Evolutionary conservation across 2,113 vertebrate species (phyloP), one percentile per base, ranked within the genome.

Genomic region (Rostratula benghalensis): DNA sequence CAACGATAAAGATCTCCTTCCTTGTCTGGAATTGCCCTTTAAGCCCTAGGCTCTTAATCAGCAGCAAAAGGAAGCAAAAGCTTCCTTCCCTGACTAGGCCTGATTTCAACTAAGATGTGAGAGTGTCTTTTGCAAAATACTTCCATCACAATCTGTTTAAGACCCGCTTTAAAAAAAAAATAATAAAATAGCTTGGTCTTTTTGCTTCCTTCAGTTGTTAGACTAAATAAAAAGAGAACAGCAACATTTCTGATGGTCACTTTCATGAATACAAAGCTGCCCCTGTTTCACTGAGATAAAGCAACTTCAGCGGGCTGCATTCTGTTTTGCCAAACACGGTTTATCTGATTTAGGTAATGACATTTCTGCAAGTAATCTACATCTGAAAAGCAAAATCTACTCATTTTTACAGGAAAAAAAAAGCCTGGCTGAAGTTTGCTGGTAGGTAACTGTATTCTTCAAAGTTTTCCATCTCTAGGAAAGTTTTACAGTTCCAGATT

Each of bases 61-160:
- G 87, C 93, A 94, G 60, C 68, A 90, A 96, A 94, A 96, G 97
- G 97, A 97, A 97, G 89, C 90, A 94, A 97, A 96, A 92, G 64
- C 89, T 97, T 97, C 97, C 97, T 97, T 97, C 97, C 88, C 85
- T 3, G 21, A 56, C 80, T 57, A 82, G 95, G 91, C 94, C 64
- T 79, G 88, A 92, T 96, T 95, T 85, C 90, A 95, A 79, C 80
- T 89, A 68, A 90, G 93, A 96, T 93, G 90, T 91, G 94, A 96
- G 93, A 92, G 80, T 75, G 65, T 70, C 86, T 96, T 93, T 95
- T 77, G 89, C 31, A 89, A 95, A 95, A 77, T 93, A 57, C 80
- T 89, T 89, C 57, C 2, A 0, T 86, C 67, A 43, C n/a, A 74
- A 60, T 91, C 61, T 90, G 30, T 91, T 48, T 87, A 89, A 91